phyloP scores from a whole-genome alignment of 2,797 vertebrate genomes.

The Otus scops region DNA sequence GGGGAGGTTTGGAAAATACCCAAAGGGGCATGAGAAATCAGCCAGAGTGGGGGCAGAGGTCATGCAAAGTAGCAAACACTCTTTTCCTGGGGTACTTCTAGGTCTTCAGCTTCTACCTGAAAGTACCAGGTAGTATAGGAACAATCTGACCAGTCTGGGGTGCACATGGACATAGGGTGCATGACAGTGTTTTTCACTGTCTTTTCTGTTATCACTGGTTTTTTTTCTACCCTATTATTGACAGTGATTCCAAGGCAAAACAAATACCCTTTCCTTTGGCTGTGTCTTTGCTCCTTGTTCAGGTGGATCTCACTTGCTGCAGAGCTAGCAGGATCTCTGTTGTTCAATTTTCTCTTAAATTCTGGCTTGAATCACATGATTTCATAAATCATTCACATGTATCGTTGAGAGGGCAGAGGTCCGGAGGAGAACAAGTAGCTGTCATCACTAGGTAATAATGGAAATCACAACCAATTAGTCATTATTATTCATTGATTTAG shows the following conservation, averaged over 20 bases:
- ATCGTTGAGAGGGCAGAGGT: not conserved
- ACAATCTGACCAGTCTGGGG: not conserved
- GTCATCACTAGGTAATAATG: not conserved
- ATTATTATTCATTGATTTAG: not conserved
- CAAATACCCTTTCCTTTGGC: not conserved
- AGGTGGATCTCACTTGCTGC: not conserved
- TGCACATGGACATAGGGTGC: not conserved
- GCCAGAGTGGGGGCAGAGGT: not conserved
- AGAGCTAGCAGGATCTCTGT: not conserved
- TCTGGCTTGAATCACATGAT: not conserved
- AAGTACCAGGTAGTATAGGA: not conserved
- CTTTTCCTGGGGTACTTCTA: not conserved
- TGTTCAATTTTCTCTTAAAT: not conserved
- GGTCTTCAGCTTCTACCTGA: not conserved
- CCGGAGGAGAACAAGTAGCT: not conserved
- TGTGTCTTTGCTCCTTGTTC: rapidly evolving
- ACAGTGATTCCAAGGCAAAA: rapidly evolving
- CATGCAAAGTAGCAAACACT: not conserved
- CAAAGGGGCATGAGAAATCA: not conserved
- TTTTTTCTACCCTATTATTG: not conserved
- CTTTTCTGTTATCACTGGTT: not conserved
- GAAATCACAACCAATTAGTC: not conserved
- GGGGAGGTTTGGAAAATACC: not conserved
- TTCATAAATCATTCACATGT: not conserved
- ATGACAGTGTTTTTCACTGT: not conserved